phyloP scores from a whole-genome alignment of 2,888 invertebrate species.

The Ryuthela nishihirai region DNA sequence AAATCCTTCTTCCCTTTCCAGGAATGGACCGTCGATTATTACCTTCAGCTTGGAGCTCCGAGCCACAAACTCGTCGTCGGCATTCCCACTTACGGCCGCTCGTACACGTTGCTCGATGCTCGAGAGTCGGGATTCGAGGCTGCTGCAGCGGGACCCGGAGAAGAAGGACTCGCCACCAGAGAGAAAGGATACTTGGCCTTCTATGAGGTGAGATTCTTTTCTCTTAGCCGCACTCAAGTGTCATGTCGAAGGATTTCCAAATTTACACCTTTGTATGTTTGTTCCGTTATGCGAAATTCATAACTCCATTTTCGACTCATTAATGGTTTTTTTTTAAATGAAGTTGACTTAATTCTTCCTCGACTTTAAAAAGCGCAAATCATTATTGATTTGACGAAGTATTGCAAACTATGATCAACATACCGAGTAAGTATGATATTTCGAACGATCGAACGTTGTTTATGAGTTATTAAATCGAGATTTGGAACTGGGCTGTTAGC shows the following conservation, averaged over 20 bases:
- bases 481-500: too few species aligned
- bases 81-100: conserved; percentile 68
- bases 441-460: too few species aligned
- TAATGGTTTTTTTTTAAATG: too few species aligned
- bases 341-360: too few species aligned
- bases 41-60: conserved; percentile 50
- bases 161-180: conserved; percentile 82
- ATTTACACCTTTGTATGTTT: too few species aligned
- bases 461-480: too few species aligned
- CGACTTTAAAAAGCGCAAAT: too few species aligned
- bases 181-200: conserved; percentile 91
- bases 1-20: conserved; percentile 29
- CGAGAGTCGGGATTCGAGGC: conserved; percentile 74
- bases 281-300: too few species aligned
- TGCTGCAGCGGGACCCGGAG: conserved; percentile 85
- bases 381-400: too few species aligned
- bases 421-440: too few species aligned
- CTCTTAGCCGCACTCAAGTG: neutral
- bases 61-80: conserved; percentile 51
- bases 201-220: conserved; percentile 67
- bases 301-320: too few species aligned
- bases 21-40: conserved; percentile 52
- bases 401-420: too few species aligned
- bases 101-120: conserved; percentile 81
- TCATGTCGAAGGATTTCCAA: neutral